Base-by-base conservation (phyloP, 2,888 invertebrate genomes). In the Lasioglossum malachurum region DNA sequence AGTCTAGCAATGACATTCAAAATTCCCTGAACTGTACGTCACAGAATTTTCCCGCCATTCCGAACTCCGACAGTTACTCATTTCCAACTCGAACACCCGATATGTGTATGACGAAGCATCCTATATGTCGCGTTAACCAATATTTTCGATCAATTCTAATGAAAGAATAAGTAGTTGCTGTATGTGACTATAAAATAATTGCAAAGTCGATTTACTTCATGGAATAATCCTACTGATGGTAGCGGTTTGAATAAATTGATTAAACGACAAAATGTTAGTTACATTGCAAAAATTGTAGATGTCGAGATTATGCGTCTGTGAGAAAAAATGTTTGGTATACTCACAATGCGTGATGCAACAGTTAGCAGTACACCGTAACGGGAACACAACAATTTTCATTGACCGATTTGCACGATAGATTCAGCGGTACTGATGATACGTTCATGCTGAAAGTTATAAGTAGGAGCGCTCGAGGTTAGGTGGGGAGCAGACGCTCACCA, bases 401-500 rank as follows among this genome's bases (percentile, higher is more conserved):
- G 53, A 46, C 75, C 7, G n/a, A 19, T 19, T 60, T 23, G 60
- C 53, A 84, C 84, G 67, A 84, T n/a, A 53, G 23, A 74, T 53
- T 57, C 73, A 12, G 12, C 75, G 60, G 75, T 64, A 90, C 91
- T 90, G 86, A n/a, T 53, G 71, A 57, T 46, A 72, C 60, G 53
- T 80, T 46, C 73, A 83, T 64, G 41, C 67, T 73, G 74, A 71
- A 80, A 77, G 81, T 64, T 75, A 71, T 87, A 84, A 49, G 46
- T 77, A 57, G 75, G 38, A 69, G 23, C 69, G 72, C 14, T 16
- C 41, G 38, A 27, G 3, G 12, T 14, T 14, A 31, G 73, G 88
- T 31, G 78, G 83, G 91, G 82, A 86, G 31, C 7, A 69, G 38
- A 75, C n/a, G n/a, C 38, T 53, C 31, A 8, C 44, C 90, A 90